Percentiles rank a stretch among this genome's conserved stretches.
phyloP scores from a whole-genome alignment of 1,140 invertebrate species.

The Hypsibius dujardini region DNA sequence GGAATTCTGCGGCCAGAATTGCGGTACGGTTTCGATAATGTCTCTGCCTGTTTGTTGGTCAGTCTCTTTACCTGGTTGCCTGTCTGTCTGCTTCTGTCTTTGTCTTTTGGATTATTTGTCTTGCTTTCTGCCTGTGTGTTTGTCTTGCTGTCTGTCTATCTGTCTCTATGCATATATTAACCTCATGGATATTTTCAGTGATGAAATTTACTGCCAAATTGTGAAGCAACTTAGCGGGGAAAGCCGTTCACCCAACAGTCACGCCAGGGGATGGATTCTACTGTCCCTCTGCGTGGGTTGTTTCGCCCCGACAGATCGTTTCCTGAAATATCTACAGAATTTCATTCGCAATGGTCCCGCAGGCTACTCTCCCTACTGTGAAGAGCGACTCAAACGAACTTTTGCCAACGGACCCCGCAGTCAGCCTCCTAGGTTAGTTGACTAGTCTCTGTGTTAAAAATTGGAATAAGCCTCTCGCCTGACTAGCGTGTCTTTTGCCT shows the following conservation, averaged over 20 bases:
- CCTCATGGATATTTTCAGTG: conserved; percentile 48
- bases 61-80: conserved; percentile 13
- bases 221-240: conserved; percentile 86
- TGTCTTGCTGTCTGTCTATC: conserved; percentile 19
- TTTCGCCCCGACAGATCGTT: conserved; percentile 78
- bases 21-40: conserved; percentile 40
- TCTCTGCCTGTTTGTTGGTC: not conserved
- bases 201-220: conserved; percentile 99
- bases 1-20: conserved; percentile 86
- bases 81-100: not conserved
- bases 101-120: conserved; percentile 8
- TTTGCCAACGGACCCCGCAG: conserved; percentile 94
- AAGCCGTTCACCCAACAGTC: conserved; percentile 86
- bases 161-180: no score
- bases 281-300: conserved; percentile 92
- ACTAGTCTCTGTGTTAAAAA: conserved; percentile 11
- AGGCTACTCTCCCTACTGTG: conserved; percentile 91
- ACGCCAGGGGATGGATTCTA: conserved; percentile 92
- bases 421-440: conserved; percentile 73
- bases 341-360: conserved; percentile 44
- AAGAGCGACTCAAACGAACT: conserved; percentile 78
- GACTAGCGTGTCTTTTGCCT: no score
- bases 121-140: conserved; percentile 14
- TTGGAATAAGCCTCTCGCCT: no score
- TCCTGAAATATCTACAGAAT: conserved; percentile 37